Evolutionary conservation across 2,797 vertebrate genomes (phyloP).

Genomic region (Chlorospingus semifuscus): DNA sequence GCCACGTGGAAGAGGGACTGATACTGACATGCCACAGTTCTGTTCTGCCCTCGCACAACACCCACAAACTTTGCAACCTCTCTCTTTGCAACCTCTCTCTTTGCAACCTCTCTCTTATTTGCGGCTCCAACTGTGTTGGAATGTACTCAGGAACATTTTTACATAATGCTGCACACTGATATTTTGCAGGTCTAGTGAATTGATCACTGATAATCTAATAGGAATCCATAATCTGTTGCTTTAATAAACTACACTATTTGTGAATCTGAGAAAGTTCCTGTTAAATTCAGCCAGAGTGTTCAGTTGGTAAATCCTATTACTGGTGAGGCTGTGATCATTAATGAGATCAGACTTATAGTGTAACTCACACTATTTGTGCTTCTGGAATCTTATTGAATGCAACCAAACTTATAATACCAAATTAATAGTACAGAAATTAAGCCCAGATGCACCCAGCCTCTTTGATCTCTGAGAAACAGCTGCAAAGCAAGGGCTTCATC

Average conservation of each 20-base stretch:
- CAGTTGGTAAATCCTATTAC: neutral
- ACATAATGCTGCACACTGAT: too few species aligned
- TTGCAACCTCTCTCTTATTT: neutral
- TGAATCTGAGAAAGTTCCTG: neutral
- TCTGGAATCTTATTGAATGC: neutral
- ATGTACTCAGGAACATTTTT: neutral
- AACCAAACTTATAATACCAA: neutral
- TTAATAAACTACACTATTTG: neutral
- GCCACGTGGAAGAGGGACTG: rapidly evolving
- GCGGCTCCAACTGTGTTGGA: neutral
- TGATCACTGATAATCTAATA: neutral
- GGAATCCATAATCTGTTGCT: neutral
- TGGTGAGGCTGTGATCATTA: neutral
- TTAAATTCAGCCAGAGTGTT: neutral
- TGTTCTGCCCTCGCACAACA: neutral
- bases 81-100: neutral
- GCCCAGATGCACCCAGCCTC: neutral
- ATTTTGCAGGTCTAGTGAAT: neutral
- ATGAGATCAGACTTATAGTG: neutral
- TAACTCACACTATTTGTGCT: neutral
- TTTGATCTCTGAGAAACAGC: neutral
- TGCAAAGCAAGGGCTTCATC: rapidly evolving
- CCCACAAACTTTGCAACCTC: neutral
- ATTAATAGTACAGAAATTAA: neutral
- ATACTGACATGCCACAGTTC: rapidly evolving